Base-by-base conservation (phyloP, 2,888 invertebrate genomes). In the Meandrusa payeni region DNA sequence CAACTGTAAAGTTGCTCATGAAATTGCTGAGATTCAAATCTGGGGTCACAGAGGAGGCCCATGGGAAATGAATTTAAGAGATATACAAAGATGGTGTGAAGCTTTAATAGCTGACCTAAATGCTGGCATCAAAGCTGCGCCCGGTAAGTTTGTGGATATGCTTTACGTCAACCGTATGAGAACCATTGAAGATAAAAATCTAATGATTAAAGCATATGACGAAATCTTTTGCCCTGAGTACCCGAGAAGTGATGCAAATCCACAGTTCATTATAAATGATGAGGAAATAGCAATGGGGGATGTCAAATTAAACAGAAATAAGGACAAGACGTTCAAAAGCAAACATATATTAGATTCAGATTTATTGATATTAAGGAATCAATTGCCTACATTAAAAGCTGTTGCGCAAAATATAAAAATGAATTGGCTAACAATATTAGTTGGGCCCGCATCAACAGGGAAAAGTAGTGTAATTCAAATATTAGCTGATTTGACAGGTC, bases 31-130 rank as follows among this genome's bases (percentile, higher is more conserved):
- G 26, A 72, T 91, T 57, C 89, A 91, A 43, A 65, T 69, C 1
- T 96, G 95, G 90, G 97, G 94, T 0, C 91, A 92, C 55, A 90
- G 87, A 63, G 98, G 98, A 0, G 92, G 95, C 0, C 98, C 98
- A 0, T 99, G 96, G 94, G 99, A 99, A 78, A 96, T 98, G 85
- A 99, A 99, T 83, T 87, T 99, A 31, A 90, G 99, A 59, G 99
- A 99, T 70, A 89, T 99, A 54, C 92, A 94, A 45, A 91, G 99
- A 55, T 99, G 98, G 98, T 96, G 96, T 67, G 93, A 97, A 59
- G 90, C 93, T 0, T 86, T 93, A 0, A 74, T 91, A 17, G 76
- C 76, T 40, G 82, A 86, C 55, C 63, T 74, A 47, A 57, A 68
- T 10, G 55, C 50, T 11, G 56, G 57, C 2, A 59, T 56, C 47